Evolutionary conservation across 2,113 vertebrate species (phyloP), one percentile per base, ranked within the genome.

Genomic region (Junco hyemalis): DNA sequence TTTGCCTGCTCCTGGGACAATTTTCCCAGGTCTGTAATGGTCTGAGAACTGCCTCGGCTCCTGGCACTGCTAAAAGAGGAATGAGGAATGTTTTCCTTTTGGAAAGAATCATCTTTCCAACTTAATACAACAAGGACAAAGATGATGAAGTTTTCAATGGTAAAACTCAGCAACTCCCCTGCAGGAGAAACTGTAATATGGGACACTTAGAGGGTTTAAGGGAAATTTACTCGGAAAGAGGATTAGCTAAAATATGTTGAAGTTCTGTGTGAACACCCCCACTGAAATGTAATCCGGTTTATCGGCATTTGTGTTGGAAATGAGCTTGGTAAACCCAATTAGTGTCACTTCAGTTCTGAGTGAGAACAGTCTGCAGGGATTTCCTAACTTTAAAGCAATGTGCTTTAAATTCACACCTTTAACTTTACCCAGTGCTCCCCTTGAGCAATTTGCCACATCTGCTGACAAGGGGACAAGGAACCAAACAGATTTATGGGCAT

Each of bases 321-420:
- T 95, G 26, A 95, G 40, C 59, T 92, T 9, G 50, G 81, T 54
- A 92, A 95, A 91, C 88, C 68, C n/a, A 93, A 53, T 94, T 81
- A 93, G 48, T 36, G 73, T 85, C 65, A 45, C 70, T 71, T 81
- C 44, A 56, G 24, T 84, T 83, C 84, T 51, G 53, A 96, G 68
- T 14, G 48, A 87, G 65, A 69, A 48, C 53, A 76, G 22, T 53
- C 81, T 2, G 5, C 19, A 14, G 78, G 65, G 66, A 91, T 64
- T 79, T 93, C 36, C 57, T 22, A 48, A 60, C 57, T 84, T 85
- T 31, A 50, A 74, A 91, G 44, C 31, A 87, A 79, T 20, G 31
- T 9, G 3, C 48, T 79, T 87, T 29, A 81, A 69, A 93, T 78
- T 87, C 65, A 11, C 84, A 66, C 57, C 80, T 83, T 64, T 25